phyloP scores from a whole-genome alignment of 2,113 vertebrate species.

The Xyliphius kryptos region DNA sequence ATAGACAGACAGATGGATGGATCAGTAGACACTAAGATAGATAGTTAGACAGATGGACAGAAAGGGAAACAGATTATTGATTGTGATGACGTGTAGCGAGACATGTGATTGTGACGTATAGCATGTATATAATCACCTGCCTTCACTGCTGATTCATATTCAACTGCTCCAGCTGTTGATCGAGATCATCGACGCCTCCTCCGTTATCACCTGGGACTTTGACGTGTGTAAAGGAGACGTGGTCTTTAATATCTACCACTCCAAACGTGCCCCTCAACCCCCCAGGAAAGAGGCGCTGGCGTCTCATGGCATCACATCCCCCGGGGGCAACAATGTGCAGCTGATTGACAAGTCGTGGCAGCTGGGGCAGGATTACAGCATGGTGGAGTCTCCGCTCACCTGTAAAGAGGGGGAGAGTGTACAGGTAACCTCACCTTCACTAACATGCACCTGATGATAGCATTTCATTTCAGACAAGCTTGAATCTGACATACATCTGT shows the following conservation, averaged over 20 bases:
- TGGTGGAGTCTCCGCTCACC: slow-evolving; percentile 85
- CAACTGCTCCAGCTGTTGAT: slow-evolving; percentile 85
- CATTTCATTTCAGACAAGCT: too few species aligned
- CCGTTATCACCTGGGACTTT: slow-evolving; percentile 97
- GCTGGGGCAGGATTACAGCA: slow-evolving; percentile 86
- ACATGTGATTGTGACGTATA: too few species aligned
- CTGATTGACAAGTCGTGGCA: slow-evolving; percentile 89
- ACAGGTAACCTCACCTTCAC: too few species aligned
- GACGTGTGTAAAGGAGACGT: slow-evolving; percentile 94
- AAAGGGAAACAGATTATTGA: too few species aligned
- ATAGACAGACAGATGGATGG: too few species aligned
- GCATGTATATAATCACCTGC: too few species aligned
- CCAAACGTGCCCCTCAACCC: slow-evolving; percentile 81
- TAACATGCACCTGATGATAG: too few species aligned
- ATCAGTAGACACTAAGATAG: too few species aligned
- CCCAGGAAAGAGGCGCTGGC: slow-evolving; percentile 83
- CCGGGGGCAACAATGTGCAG: slow-evolving; percentile 87
- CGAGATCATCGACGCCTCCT: slow-evolving; percentile 89
- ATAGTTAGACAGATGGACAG: too few species aligned
- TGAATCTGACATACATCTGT: too few species aligned
- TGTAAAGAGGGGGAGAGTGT: slow-evolving; percentile 94
- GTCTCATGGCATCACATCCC: slow-evolving; percentile 82
- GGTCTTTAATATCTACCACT: slow-evolving; percentile 94
- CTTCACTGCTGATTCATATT: too few species aligned
- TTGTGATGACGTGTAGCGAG: too few species aligned